These are phyloP conservation scores for Gryllus longicercus DNA, from an alignment of 2,888 invertebrate species.

Conservation along the genomic window DNA sequence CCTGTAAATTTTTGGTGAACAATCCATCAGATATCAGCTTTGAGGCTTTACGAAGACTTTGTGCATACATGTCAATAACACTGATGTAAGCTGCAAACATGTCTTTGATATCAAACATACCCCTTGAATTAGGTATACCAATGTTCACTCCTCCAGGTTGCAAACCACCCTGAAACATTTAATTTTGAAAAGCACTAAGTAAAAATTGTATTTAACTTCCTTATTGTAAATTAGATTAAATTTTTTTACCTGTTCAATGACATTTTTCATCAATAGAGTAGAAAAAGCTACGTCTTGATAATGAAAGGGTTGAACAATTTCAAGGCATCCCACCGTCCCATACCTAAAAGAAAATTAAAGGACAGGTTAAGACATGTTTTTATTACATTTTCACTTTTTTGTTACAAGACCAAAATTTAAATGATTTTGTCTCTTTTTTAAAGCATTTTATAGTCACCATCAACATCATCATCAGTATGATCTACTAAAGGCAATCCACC, in stretches of 20 bases:
- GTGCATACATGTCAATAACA: slow-evolving; percentile 57
- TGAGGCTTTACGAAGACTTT: slow-evolving; percentile 55
- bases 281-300: slow-evolving; percentile 53
- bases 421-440: too few species aligned
- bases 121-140: slow-evolving; percentile 52
- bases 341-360: slow-evolving; percentile 47
- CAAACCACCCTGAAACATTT: slow-evolving; percentile 50
- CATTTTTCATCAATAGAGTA: slow-evolving; percentile 58
- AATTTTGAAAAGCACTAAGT: not conserved
- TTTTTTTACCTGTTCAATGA: slow-evolving; percentile 52
- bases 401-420: too few species aligned
- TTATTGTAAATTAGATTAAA: not conserved
- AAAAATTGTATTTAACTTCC: not conserved
- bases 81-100: slow-evolving; percentile 53
- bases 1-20: slow-evolving; percentile 57
- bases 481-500: too few species aligned
- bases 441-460: too few species aligned
- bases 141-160: slow-evolving; percentile 60
- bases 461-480: too few species aligned
- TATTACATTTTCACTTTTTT: too few species aligned
- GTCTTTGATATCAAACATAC: slow-evolving; percentile 54
- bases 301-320: slow-evolving; percentile 53
- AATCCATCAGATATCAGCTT: slow-evolving; percentile 55
- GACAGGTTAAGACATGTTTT: not conserved
- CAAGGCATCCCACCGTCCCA: slow-evolving; percentile 59